Conservation (phyloP, 2,888 invertebrate species). For the Microplitis deprimator region DNA sequence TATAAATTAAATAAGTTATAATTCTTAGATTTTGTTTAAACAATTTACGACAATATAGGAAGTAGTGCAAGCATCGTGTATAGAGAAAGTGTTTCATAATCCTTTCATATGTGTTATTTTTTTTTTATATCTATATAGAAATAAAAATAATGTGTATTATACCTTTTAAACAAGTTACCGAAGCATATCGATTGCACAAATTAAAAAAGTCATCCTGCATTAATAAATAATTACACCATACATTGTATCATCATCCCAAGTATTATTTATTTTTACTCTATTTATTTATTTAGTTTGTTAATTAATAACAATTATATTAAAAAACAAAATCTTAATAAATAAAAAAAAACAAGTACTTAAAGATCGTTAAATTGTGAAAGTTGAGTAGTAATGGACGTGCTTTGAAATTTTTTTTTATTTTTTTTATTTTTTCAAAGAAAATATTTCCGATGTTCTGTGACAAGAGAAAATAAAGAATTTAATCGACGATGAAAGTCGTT, state of each 20-base stretch:
- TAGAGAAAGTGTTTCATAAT: slow-evolving; percentile 69
- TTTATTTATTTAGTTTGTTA: neutral
- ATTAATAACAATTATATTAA: neutral
- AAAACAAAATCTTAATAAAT: too few relatives aligned
- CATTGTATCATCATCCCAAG: neutral
- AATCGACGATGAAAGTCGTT: slow-evolving; percentile 59
- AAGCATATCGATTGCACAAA: slow-evolving; percentile 43
- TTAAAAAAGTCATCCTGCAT: slow-evolving; percentile 14
- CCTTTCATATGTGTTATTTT: slow-evolving; percentile 44
- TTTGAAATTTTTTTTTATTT: slow-evolving; percentile 9
- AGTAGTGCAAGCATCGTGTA: slow-evolving; percentile 61
- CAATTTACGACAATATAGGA: slow-evolving; percentile 54
- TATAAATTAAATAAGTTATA: too few relatives aligned
- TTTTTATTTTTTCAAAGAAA: slow-evolving; percentile 26
- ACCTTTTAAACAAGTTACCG: slow-evolving; percentile 38
- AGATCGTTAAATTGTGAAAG: slow-evolving; percentile 33
- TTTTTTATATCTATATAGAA: slow-evolving; percentile 17
- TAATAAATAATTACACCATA: neutral
- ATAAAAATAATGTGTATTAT: slow-evolving; percentile 17
- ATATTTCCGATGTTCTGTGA: slow-evolving; percentile 25
- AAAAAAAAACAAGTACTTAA: neutral
- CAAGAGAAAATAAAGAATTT: slow-evolving; percentile 55
- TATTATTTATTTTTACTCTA: neutral
- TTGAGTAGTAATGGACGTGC: neutral
- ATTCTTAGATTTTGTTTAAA: neutral